A percentile compares a stretch with the other conserved stretches of the same genome.
Conservation (phyloP, 2,888 invertebrate species). For the Parapristionchus giblindavisi region DNA sequence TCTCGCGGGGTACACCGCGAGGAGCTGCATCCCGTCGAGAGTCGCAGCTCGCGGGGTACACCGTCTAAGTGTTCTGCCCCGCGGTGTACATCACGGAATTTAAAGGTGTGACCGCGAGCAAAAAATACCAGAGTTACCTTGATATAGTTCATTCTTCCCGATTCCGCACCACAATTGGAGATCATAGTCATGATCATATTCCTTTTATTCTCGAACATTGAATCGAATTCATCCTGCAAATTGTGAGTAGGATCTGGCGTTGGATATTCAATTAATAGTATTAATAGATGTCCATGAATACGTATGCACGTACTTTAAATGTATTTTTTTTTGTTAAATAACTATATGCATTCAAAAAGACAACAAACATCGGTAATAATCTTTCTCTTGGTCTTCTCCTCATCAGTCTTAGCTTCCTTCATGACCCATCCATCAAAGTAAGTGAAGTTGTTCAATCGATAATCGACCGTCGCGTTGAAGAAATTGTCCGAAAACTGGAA, state of each 20-base stretch:
- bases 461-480: constrained; percentile 19
- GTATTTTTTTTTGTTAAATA: not conserved
- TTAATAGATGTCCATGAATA: too few relatives aligned
- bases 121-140: not conserved
- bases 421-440: not conserved
- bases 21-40: too few relatives aligned
- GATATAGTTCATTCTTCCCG: constrained; percentile 6
- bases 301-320: not conserved
- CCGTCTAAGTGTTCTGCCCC: too few relatives aligned
- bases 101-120: too few relatives aligned
- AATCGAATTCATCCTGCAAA: not conserved
- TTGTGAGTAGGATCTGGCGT: too few relatives aligned
- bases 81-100: too few relatives aligned
- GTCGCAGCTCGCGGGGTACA: too few relatives aligned
- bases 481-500: constrained; percentile 3
- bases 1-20: too few relatives aligned
- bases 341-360: not conserved
- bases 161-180: constrained; percentile 17
- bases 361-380: not conserved
- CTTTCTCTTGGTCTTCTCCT: not conserved
- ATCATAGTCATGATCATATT: not conserved
- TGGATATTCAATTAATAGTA: too few relatives aligned
- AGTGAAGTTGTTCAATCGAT: constrained; percentile 20
- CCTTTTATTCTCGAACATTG: not conserved
- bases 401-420: not conserved